phyloP scores from a whole-genome alignment of 2,113 vertebrate species.

The Canis aureus region DNA sequence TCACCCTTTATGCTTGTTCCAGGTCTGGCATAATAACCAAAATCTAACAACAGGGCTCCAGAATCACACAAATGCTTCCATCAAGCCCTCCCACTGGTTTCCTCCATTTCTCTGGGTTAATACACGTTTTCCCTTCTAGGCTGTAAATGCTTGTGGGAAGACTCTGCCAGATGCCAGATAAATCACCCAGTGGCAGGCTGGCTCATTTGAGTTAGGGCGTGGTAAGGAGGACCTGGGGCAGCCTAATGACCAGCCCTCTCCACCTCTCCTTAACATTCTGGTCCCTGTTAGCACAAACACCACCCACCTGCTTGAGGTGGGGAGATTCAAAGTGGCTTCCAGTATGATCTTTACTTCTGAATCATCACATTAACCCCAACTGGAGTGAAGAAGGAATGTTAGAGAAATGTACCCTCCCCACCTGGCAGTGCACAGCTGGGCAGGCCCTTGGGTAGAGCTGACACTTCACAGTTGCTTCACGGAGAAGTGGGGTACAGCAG shows the following conservation, averaged over 20 bases:
- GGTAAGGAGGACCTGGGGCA: neutral
- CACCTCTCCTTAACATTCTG: neutral
- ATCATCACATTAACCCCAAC: neutral
- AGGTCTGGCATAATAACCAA: neutral
- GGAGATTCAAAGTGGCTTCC: neutral
- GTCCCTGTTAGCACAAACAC: neutral
- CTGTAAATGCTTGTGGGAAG: neutral
- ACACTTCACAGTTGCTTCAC: neutral
- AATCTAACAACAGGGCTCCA: neutral
- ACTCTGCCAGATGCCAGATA: neutral
- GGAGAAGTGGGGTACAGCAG: neutral
- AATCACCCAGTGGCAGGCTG: neutral
- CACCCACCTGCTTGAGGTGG: neutral
- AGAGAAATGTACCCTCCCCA: neutral
- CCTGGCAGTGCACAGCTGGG: neutral
- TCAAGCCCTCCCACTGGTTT: neutral
- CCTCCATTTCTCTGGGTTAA: neutral
- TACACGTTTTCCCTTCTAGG: neutral
- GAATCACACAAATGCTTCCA: neutral
- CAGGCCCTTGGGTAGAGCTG: neutral
- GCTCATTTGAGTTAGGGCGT: neutral
- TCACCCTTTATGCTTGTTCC: neutral
- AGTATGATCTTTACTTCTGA: neutral
- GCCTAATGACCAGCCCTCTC: neutral
- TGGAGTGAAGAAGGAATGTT: neutral